Evolutionary conservation across 1,140 invertebrate species (phyloP), one percentile per base, ranked within the genome.

Genomic region (Macrotrachela quadricornifera): DNA sequence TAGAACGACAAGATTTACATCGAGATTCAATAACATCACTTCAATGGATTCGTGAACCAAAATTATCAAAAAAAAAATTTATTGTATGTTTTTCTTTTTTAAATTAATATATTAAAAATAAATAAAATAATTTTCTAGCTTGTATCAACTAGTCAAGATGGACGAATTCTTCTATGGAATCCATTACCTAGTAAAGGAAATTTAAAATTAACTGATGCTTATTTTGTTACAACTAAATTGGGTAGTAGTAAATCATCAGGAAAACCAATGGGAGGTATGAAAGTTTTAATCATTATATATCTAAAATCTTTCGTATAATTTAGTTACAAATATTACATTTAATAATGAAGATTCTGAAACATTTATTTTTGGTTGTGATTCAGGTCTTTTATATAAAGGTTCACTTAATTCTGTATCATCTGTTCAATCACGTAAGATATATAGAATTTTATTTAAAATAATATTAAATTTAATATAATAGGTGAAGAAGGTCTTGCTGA

Each of bases 131-230:
- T 53, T 50, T 55, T 60, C 41, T 54, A 70, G 68, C 55, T 70
- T 49, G 58, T 70, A 15, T 68, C 66, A 60, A 58, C 64, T 9
- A 62, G 66, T 54, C 57, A 60, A 45, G 68, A 70, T 64, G 68
- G 68, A 11, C 67, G 66, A 60, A 66, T 69, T 47, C 57, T 70
- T 17, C 57, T 65, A 9, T 70, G 68, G 68, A 63, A 62, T 43
- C 54, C 66, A 41, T 58, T 64, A 56, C 57, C 56, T 49, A 63
- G 65, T 46, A 65, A 62, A 56, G 59, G 64, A 40, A 61, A 56
- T 43, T 56, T 70, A 14, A 61, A 61, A 43, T 58, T 68, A 9
- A 56, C 57, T 43, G 58, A 68, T 55, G 66, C 66, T 62, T 69
- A 58, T 49, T 59, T 58, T 10, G 53, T 50, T 18, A 30, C 46